Evolutionary conservation across 2,797 vertebrate genomes (phyloP), one percentile per base, ranked within the genome.

Genomic region (Hyperoplus immaculatus): DNA sequence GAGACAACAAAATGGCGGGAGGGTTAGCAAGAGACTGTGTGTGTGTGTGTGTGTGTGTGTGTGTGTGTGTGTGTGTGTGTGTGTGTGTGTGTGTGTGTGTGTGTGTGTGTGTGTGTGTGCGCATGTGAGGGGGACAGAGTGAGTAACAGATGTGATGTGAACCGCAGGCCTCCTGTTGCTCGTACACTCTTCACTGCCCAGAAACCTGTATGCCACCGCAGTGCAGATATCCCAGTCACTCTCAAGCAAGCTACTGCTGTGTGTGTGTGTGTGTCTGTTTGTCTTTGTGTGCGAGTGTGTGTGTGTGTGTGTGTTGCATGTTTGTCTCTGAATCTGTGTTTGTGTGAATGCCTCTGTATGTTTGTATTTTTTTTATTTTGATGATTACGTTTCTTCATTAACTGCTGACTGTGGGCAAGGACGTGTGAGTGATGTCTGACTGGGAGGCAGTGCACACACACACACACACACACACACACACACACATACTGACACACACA

Each of bases 161-260:
- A 45, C 70, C 74, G 9, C 42, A 0, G 73, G 50, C 46, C 53
- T 69, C 45, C 8, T 53, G 56, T 29, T 58, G 69, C 45, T 80
- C 55, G 4, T 53, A 69, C 64, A 8, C 42, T 7, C 43, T 29
- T 56, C 10, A 8, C 56, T 38, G 56, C 10, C 68, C 61, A 53
- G 57, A 68, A 72, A 67, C 72, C 75, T 53, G 65, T 14, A 3
- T 15, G 16, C 46, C 58, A 60, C 63, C 21, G 47, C 75, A 72
- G 83, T 68, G 72, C 54, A 79, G 67, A 61, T 58, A 63, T 68
- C 75, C 18, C 59, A 68, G 45, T 78, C 72, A 38, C 50, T 74
- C 39, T 16, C 69, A 54, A 12, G 50, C 6, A 14, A 55, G n/a
- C 55, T 11, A 0, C 41, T 45, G 56, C 69, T 63, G 69, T 15